These are phyloP conservation scores for Polypedilum vanderplanki DNA, from an alignment of 1,140 invertebrate genomes.

Conservation along the genomic window DNA sequence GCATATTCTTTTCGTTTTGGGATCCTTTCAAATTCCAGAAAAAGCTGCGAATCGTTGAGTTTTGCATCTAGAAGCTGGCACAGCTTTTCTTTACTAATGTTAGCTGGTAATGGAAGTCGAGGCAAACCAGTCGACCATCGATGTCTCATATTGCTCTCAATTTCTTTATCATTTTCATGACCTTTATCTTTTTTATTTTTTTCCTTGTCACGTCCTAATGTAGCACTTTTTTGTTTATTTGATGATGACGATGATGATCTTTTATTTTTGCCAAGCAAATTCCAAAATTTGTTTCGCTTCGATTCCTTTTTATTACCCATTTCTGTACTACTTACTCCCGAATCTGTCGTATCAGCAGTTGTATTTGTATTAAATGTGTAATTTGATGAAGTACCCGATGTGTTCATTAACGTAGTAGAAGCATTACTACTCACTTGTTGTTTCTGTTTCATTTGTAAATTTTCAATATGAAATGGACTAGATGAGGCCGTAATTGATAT, in stretches of 20 bases:
- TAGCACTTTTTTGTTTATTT: slow-evolving; percentile 53
- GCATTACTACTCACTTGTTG: slow-evolving; percentile 39
- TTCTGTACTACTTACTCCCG: slow-evolving; percentile 36
- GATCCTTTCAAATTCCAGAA: slow-evolving; percentile 82
- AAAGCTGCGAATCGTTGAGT: slow-evolving; percentile 69
- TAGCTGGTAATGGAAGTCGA: slow-evolving; percentile 58
- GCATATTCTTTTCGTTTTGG: slow-evolving; percentile 63
- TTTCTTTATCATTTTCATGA: slow-evolving; percentile 37
- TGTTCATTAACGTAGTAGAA: slow-evolving; percentile 36
- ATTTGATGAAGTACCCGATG: slow-evolving; percentile 35
- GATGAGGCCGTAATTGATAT: slow-evolving; percentile 29
- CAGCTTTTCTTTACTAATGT: slow-evolving; percentile 68
- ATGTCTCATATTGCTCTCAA: slow-evolving; percentile 48
- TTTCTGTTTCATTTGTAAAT: slow-evolving; percentile 38
- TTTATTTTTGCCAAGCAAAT: slow-evolving; percentile 51
- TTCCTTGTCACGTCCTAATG: slow-evolving; percentile 52
- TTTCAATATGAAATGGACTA: slow-evolving; percentile 23
- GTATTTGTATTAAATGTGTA: slow-evolving; percentile 31
- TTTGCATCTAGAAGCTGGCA: slow-evolving; percentile 74
- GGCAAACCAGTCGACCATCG: slow-evolving; percentile 59
- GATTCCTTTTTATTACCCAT: slow-evolving; percentile 44
- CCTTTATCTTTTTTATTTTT: slow-evolving; percentile 40
- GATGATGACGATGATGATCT: slow-evolving; percentile 43
- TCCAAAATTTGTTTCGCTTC: slow-evolving; percentile 56
- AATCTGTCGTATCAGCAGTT: slow-evolving; percentile 7